Evolutionary conservation across 2,113 vertebrate genomes (phyloP), one percentile per base, ranked within the genome.

Genomic region (Tapirus terrestris): DNA sequence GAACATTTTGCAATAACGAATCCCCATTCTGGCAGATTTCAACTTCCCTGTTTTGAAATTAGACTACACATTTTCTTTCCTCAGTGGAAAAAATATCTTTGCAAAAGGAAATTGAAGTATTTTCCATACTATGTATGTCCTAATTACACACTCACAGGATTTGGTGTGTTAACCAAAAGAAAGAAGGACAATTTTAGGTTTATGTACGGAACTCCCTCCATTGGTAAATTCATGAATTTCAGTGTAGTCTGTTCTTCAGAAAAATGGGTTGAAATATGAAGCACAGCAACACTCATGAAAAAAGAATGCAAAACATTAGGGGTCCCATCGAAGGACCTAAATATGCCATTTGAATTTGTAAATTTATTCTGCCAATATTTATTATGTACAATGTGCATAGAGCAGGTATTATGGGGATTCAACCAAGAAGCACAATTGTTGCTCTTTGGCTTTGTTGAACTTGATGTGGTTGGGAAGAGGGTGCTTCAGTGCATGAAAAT

Each of bases 41-140:
- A 11, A 88, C 63, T 94, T 92, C 81, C 95, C 84, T 60, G 53
- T 96, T 96, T 95, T 85, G 90, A 94, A 97, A 88, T 92, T 17
- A 75, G 58, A 56, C 45, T n/a, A 53, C n/a, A 65, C 29, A 53
- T 88, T 96, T 94, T 94, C 81, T 95, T 94, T 91, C 31, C 90
- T 93, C 53, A 67, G 43, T 23, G 83, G 92, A 96, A 96, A 91
- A 93, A 91, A 33, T 31, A 36, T 76, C 23, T 87, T 90, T 95
- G 67, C 45, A 79, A 95, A 94, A 96, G 81, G 61, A 97, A 82
- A 45, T 60, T 86, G 48, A 94, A 6, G 23, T 70, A 79, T 91
- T 96, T 97, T 94, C 60, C 67, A 23, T 91, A n/a, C 36, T 73
- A 36, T 8, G 20, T 84, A 17, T 48, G 16, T 21, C 53, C 61